Conservation (phyloP, 2,888 invertebrate species). For the Dicycla oo region DNA sequence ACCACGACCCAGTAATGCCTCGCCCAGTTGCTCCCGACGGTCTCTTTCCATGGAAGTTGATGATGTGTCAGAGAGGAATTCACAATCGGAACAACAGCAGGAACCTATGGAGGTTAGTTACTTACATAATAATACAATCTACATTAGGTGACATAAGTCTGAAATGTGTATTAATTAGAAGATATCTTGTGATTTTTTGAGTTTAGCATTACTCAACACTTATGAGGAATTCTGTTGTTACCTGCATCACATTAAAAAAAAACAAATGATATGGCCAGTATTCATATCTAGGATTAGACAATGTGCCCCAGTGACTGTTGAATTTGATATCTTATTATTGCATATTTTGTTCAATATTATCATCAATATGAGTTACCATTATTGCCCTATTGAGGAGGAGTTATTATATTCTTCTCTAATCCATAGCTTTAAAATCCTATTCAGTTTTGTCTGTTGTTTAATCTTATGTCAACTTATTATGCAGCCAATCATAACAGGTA, state of each 20-base stretch:
- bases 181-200: constrained; percentile 7
- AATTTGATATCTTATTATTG: constrained; percentile 7
- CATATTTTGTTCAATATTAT: background rate
- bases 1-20: constrained; percentile 80
- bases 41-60: constrained; percentile 89
- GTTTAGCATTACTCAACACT: constrained; percentile 8
- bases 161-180: constrained; percentile 9
- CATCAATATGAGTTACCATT: constrained; percentile 1
- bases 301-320: background rate
- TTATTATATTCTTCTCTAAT: constrained; percentile 8
- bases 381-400: background rate
- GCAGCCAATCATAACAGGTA: constrained; percentile 33
- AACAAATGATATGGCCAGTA: background rate
- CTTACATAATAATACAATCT: constrained; percentile 42
- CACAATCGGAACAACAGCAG: constrained; percentile 83
- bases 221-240: constrained; percentile 1
- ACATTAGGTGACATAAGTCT: constrained; percentile 36
- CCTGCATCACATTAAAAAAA: background rate
- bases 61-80: constrained; percentile 86
- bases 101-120: constrained; percentile 87
- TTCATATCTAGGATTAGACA: background rate
- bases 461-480: constrained; percentile 22
- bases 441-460: constrained; percentile 8
- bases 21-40: constrained; percentile 87
- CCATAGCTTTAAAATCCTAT: constrained; percentile 7